Base-by-base conservation (phyloP, 2,888 invertebrate genomes). In the Linyphia triangularis region DNA sequence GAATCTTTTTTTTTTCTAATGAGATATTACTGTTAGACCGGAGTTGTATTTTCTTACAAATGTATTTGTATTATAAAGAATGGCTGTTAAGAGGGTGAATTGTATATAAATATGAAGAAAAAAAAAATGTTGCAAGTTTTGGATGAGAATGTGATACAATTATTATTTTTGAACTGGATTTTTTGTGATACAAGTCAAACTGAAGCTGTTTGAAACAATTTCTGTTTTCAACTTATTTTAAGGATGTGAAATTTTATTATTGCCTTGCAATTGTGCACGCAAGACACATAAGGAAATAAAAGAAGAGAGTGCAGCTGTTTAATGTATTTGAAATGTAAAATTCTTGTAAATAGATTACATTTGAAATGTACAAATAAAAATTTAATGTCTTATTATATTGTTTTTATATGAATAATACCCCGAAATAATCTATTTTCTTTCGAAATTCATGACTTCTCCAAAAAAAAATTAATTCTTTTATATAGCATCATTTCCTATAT, bases 301-400 rank as follows among this genome's bases (percentile, higher is more conserved):
- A 67, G 9, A 33, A 33, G 33, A 6, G 33, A n/a, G n/a, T 16
- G 85, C 85, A 85, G 85, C 85, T 85, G 19, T 77, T 40, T 67
- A 30, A 57, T 75, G 75, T 57, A 63, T 84, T 59, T 9, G 30
- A 69, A 73, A 33, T 70, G 77, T 85, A 85, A 77, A 85, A 43
- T 77, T 69, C 51, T 85, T 85, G 85, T 85, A 85, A n/a, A 85
- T 85, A 85, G 59, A 57, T 30, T 30, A n/a, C 37, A 19, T 40
- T 57, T 59, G 26, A 70, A 57, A 33, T 63, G 73, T 63, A 63
- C 37, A 59, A 85, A 69, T 77, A 77, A 67, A 51, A 85, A 26
- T 77, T 70, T 85, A 77, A 69, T 70, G 69, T 77, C 24, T 24
- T 6, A 2, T 4, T 69, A 0, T 40, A 10, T 16, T 0, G 7